phyloP scores from a whole-genome alignment of 2,113 vertebrate genomes.

The Panthera uncia region DNA sequence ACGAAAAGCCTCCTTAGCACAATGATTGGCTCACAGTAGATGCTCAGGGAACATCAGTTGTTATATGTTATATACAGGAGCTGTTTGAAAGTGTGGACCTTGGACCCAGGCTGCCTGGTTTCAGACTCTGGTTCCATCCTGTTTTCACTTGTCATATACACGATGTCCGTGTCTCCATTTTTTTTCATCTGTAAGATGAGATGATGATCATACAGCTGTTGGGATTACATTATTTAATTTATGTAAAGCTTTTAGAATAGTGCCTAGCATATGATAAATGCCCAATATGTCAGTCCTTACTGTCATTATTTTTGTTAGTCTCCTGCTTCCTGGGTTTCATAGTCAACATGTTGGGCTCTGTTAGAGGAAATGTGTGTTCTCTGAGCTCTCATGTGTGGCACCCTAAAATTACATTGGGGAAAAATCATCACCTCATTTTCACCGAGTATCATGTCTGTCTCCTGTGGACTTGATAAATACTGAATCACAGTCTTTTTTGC shows the following conservation, averaged over 20 bases:
- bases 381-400: neutral
- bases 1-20: neutral
- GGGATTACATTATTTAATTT: neutral
- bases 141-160: neutral
- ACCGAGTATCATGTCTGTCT: neutral
- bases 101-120: neutral
- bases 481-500: neutral
- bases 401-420: neutral
- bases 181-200: neutral
- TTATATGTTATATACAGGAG: neutral
- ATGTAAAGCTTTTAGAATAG: neutral
- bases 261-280: neutral
- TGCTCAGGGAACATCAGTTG: neutral
- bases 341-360: neutral
- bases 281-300: neutral
- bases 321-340: neutral
- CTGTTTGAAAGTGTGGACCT: neutral
- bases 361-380: neutral
- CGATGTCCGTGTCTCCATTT: neutral
- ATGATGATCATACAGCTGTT: neutral
- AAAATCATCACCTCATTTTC: neutral
- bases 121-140: neutral
- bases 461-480: neutral
- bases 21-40: neutral
- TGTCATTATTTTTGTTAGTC: neutral